A percentile compares a stretch with the other conserved stretches of the same genome.
These are phyloP conservation scores for Heliconius erato DNA, from an alignment of 2,888 invertebrate genomes.

Conservation along the genomic window DNA sequence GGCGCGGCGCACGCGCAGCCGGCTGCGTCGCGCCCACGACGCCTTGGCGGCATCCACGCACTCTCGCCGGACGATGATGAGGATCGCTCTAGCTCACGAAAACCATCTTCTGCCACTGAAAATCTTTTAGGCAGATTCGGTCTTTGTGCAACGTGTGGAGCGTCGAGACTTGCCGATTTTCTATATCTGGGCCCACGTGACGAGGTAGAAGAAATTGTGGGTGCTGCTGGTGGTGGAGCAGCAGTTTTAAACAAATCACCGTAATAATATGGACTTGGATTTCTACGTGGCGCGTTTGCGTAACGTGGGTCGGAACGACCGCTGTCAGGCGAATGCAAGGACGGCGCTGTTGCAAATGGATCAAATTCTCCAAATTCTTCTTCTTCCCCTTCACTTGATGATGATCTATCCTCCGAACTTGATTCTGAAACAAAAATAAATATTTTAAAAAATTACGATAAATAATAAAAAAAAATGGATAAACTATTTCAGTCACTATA, in stretches of 20 bases:
- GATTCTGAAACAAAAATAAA: slow-evolving; percentile 70
- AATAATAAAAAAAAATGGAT: neutral
- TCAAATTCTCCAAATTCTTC: slow-evolving; percentile 85
- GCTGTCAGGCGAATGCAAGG: slow-evolving; percentile 90
- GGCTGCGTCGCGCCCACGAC: slow-evolving; percentile 87
- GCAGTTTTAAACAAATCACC: slow-evolving; percentile 89
- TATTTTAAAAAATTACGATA: neutral
- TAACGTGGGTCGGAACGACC: slow-evolving; percentile 85
- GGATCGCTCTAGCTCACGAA: slow-evolving; percentile 84
- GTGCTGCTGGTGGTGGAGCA: slow-evolving; percentile 82
- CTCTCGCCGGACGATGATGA: slow-evolving; percentile 86
- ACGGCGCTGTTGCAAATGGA: slow-evolving; percentile 83
- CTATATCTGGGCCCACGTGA: slow-evolving; percentile 87
- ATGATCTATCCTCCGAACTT: slow-evolving; percentile 78
- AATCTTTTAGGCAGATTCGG: slow-evolving; percentile 88
- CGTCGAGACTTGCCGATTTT: slow-evolving; percentile 91
- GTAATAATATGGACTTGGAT: slow-evolving; percentile 94
- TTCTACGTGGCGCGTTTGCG: slow-evolving; percentile 87
- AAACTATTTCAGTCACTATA: slow-evolving; percentile 16
- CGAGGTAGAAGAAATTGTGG: slow-evolving; percentile 76
- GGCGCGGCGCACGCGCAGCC: slow-evolving; percentile 90
- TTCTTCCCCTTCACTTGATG: slow-evolving; percentile 86
- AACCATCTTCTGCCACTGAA: slow-evolving; percentile 90
- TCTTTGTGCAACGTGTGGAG: slow-evolving; percentile 88
- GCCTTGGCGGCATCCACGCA: slow-evolving; percentile 91